Percentiles rank a stretch among this genome's conserved stretches.
Conservation (phyloP, 2,113 vertebrate species). For the Xyrauchen texanus region DNA sequence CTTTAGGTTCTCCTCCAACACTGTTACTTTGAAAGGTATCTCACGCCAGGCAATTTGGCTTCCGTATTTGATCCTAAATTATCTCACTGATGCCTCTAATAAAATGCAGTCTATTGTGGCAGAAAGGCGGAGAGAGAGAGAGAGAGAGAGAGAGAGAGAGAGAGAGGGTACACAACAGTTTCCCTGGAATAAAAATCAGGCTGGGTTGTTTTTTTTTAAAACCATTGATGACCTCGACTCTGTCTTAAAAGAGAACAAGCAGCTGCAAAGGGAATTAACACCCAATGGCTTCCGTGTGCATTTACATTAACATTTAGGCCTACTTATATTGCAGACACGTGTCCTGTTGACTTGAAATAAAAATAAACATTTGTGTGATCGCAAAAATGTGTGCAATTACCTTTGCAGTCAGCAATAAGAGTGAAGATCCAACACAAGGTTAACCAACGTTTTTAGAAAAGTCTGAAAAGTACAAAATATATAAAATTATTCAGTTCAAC, state of each 20-base stretch:
- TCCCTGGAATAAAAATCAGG: constrained; percentile 53
- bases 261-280: constrained; percentile 14
- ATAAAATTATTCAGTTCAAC: too few relatives aligned
- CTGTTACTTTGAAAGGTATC: constrained; percentile 55
- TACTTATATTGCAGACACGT: background rate
- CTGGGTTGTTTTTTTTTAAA: constrained; percentile 47
- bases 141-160: constrained; percentile 21
- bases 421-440: background rate
- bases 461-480: too few relatives aligned
- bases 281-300: background rate
- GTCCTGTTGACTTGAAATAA: background rate
- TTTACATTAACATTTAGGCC: constrained; percentile 17
- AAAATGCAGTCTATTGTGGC: constrained; percentile 53
- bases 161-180: constrained; percentile 27
- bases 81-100: constrained; percentile 62
- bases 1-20: constrained; percentile 5
- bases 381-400: background rate
- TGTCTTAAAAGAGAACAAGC: constrained; percentile 23
- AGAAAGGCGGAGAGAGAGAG: background rate
- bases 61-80: constrained; percentile 56
- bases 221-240: constrained; percentile 57
- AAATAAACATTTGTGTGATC: background rate
- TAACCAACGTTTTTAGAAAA: background rate
- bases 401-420: constrained; percentile 3
- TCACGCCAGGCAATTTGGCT: constrained; percentile 60